These are phyloP conservation scores for Malacoraja senta DNA, from an alignment of 2,797 vertebrate species.

Conservation along the genomic window DNA sequence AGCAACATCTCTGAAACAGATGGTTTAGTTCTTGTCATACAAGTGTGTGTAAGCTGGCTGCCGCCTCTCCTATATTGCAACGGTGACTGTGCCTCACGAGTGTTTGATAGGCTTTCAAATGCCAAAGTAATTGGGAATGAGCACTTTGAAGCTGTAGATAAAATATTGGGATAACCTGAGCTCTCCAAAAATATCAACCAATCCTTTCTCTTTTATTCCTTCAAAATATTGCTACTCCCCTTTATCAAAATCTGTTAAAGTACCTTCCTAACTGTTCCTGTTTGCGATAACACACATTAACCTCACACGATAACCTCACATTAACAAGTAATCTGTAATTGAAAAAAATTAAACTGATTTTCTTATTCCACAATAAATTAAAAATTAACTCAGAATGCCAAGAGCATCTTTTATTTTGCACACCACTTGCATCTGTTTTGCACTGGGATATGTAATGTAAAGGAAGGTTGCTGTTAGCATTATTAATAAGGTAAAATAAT, in stretches of 20 bases:
- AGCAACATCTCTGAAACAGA: neutral
- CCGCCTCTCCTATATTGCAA: neutral
- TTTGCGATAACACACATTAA: neutral
- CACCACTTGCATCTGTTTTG: neutral
- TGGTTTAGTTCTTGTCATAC: neutral
- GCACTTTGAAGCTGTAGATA: no score
- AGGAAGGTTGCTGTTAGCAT: neutral
- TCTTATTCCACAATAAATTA: neutral
- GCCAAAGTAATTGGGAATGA: neutral
- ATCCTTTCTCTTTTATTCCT: neutral
- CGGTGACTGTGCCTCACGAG: neutral
- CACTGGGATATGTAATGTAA: neutral
- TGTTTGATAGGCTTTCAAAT: neutral
- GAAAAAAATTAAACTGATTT: neutral
- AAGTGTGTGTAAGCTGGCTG: neutral
- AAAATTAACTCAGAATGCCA: neutral
- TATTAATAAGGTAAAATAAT: no score
- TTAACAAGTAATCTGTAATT: neutral
- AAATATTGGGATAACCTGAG: neutral
- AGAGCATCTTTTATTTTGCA: neutral
- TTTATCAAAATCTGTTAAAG: neutral
- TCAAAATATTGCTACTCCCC: neutral
- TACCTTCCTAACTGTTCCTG: neutral
- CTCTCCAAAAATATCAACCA: no score
- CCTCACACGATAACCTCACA: neutral